Conservation (phyloP, 2,797 vertebrate genomes). For the Eleutherodactylus coqui region DNA sequence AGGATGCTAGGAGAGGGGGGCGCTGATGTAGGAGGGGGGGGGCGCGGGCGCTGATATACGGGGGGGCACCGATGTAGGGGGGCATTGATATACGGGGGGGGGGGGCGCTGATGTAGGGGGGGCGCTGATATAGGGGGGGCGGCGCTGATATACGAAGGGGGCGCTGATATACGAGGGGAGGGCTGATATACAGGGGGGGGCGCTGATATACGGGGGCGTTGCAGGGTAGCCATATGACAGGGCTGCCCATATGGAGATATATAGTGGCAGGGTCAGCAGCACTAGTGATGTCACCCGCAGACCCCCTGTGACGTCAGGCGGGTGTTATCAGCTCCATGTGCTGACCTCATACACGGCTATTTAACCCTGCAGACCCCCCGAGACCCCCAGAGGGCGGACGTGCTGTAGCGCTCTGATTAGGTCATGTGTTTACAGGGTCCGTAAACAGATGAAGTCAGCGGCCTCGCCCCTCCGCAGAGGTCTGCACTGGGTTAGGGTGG, state of each 20-base stretch:
- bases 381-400: no score
- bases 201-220: no score
- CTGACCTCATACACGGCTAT: neutral
- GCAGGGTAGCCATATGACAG: no score
- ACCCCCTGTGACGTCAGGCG: neutral
- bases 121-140: no score
- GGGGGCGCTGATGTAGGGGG: no score
- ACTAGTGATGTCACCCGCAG: neutral
- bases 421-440: constrained; percentile 6
- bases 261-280: neutral
- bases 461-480: constrained; percentile 36
- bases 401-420: neutral
- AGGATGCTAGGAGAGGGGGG: neutral
- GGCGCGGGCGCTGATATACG: neutral
- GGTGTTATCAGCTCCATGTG: neutral
- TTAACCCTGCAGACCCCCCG: neutral
- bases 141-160: no score
- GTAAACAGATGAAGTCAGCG: constrained; percentile 57
- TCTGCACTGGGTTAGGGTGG: neutral
- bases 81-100: no score
- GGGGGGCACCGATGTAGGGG: no score
- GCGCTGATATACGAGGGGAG: no score
- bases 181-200: no score
- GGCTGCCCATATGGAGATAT: no score
- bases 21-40: no score